These are phyloP conservation scores for Myodes glareolus DNA, from an alignment of 2,113 vertebrate genomes.

Conservation along the genomic window DNA sequence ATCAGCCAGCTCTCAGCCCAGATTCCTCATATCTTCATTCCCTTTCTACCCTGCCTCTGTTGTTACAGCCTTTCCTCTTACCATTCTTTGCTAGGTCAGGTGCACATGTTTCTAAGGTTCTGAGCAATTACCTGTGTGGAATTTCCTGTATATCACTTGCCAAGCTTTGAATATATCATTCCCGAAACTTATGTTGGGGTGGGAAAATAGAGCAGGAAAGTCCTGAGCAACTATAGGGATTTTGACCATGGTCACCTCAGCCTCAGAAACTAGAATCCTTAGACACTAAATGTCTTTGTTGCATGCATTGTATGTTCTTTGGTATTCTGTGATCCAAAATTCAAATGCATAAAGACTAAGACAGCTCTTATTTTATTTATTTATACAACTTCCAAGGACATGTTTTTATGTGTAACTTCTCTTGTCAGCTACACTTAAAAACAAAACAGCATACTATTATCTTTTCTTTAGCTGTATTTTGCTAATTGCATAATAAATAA, in stretches of 20 bases:
- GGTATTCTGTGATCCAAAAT: background rate
- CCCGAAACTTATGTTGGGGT: background rate
- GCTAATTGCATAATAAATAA: constrained; percentile 30
- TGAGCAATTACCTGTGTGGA: background rate
- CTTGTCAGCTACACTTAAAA: background rate
- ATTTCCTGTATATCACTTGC: background rate
- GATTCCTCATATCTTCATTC: background rate
- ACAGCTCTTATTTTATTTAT: background rate
- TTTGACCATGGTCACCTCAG: background rate
- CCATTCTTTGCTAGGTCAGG: background rate
- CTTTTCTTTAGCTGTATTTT: constrained; percentile 1
- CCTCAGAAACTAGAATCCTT: background rate
- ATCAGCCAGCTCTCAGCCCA: background rate
- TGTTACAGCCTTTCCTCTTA: background rate
- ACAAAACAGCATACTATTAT: background rate
- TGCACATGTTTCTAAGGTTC: background rate
- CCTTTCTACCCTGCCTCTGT: background rate
- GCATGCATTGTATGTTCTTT: background rate
- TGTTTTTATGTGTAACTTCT: background rate
- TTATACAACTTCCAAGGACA: background rate
- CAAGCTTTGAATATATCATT: background rate
- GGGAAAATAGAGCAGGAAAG: background rate
- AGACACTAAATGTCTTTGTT: background rate
- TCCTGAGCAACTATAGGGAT: background rate
- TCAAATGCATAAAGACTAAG: background rate